Evolutionary conservation across 2,113 vertebrate genomes (phyloP).

Genomic region (Nibea coibor): DNA sequence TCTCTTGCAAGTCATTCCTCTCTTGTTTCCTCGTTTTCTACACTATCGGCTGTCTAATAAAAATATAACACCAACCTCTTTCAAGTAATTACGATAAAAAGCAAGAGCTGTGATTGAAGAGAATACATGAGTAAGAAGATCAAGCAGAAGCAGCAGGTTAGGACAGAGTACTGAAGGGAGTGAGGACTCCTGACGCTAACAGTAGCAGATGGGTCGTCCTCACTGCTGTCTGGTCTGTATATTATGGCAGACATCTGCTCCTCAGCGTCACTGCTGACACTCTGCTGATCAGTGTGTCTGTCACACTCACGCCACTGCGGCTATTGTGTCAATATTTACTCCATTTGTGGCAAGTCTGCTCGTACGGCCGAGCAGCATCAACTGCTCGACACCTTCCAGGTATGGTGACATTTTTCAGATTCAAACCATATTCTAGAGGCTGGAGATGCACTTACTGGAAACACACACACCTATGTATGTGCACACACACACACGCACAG

Average conservation of each 20-base stretch:
- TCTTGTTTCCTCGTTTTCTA: too few relatives aligned
- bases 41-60: not conserved
- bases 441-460: not conserved
- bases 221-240: conserved; percentile 37
- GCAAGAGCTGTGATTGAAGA: not conserved
- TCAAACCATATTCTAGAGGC: not conserved
- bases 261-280: conserved; percentile 27
- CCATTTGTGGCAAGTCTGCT: conserved; percentile 11
- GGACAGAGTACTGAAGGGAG: not conserved
- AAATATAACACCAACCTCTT: not conserved
- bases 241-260: conserved; percentile 62
- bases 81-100: not conserved
- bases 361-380: accelerated
- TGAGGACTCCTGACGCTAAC: conserved; percentile 15
- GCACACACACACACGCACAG: conserved; percentile 5
- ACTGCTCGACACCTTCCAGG: too few relatives aligned
- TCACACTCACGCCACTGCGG: conserved; percentile 31
- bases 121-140: not conserved
- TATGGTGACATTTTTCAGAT: not conserved
- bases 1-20: too few relatives aligned
- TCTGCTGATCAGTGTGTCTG: conserved; percentile 44
- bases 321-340: conserved; percentile 65
- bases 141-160: not conserved
- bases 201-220: conserved; percentile 49
- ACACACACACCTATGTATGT: not conserved